Evolutionary conservation across 2,797 vertebrate species (phyloP), one percentile per base, ranked within the genome.

Genomic region (Threskiornis aethiopicus): DNA sequence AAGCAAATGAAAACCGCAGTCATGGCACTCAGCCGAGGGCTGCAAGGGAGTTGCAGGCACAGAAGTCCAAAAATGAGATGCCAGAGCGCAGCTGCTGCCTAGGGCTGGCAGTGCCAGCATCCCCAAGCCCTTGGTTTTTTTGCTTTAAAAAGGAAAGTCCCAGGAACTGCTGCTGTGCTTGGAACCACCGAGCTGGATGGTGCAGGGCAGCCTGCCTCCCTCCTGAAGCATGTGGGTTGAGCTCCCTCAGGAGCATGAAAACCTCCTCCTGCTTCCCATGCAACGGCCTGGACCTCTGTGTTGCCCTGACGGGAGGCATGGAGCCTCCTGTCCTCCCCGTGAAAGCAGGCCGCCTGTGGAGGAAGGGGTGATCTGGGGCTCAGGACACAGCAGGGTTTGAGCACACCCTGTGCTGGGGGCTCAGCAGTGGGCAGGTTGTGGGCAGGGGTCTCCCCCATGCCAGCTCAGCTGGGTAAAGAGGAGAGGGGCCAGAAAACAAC

Each of bases 251-350:
- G 55, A 73, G 35, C 47, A 44, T 17, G 15, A 87, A 64, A 84
- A 31, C 13, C 26, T 84, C 44, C 20, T 81, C 11, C 28, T 51
- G 29, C 10, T 66, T 81, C 35, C 47, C 39, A 39, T 10, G n/a
- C 1, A 5, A 29, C 19, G 10, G 29, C 35, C 24, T 33, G 33
- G 58, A 42, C 10, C 39, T 57, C n/a, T 2, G 0, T 5, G 18
- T 9, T 18, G 13, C n/a, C n/a, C 15, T 44, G 28, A 22, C 9
- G 47, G 49, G 25, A 72, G 28, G 13, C 37, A n/a, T 4, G 6
- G 13, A n/a, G 3, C 24, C 11, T 57, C 9, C 11, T 28, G 1
- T 49, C 39, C 22, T 83, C 31, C 35, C 0, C 0, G 8, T 57
- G 58, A 65, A 65, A 55, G 28, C 37, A 73, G 28, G 22, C 35